Conservation (phyloP, 2,888 invertebrate genomes). For the Syrphus vitripennis region DNA sequence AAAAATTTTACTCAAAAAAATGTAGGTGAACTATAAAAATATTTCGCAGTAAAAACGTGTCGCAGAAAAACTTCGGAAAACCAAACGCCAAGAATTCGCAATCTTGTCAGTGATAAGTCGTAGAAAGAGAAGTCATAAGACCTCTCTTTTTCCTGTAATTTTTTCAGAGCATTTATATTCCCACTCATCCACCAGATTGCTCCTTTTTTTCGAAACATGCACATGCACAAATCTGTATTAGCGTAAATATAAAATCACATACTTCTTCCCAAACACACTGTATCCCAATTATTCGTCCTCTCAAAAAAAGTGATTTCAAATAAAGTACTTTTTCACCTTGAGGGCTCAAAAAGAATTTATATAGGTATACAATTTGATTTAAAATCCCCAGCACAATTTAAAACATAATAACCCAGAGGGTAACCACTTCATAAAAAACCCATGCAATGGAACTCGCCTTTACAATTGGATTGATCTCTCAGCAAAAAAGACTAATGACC, state of each 20-base stretch:
- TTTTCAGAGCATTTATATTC: no score
- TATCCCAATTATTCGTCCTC: neutral
- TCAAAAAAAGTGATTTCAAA: slow-evolving; percentile 15
- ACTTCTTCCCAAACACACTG: slow-evolving; percentile 20
- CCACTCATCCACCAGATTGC: no score
- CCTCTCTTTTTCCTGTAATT: no score
- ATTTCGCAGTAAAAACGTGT: no score
- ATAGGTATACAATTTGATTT: slow-evolving; percentile 32
- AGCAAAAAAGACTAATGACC: slow-evolving; percentile 54
- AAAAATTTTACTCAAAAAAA: no score
- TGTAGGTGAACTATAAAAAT: no score
- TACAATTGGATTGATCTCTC: slow-evolving; percentile 41
- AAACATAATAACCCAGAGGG: slow-evolving; percentile 59
- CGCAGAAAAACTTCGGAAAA: no score
- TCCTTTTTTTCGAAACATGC: no score
- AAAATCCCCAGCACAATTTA: slow-evolving; percentile 39
- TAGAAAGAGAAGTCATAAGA: no score
- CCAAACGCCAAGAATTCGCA: no score
- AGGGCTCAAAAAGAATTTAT: slow-evolving; percentile 1
- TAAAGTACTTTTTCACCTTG: slow-evolving; percentile 26
- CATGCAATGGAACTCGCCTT: neutral
- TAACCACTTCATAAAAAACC: neutral
- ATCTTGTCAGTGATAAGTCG: no score
- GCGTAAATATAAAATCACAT: neutral
- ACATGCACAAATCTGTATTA: no score